phyloP scores from a whole-genome alignment of 2,888 invertebrate genomes.

The Phaonia tiefii region DNA sequence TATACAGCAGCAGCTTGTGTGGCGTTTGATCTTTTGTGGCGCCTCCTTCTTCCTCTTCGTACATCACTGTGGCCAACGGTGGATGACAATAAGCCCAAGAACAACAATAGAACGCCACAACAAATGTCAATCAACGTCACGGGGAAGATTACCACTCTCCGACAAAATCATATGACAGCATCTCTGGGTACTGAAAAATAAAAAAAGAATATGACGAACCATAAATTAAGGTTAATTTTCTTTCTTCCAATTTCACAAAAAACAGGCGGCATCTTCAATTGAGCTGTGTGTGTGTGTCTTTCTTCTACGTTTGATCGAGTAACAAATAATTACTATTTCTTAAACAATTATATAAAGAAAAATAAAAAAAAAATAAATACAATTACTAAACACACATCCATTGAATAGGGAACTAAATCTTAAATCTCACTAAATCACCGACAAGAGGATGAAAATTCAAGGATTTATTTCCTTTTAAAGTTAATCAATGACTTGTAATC shows the following conservation, averaged over 20 bases:
- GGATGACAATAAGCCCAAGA: constrained; percentile 21
- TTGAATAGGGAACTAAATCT: background rate
- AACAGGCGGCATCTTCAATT: constrained; percentile 41
- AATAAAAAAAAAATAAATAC: constrained; percentile 30
- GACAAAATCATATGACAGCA: constrained; percentile 50
- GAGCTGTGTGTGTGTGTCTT: too few relatives aligned
- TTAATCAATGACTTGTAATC: constrained; percentile 62
- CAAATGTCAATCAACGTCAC: constrained; percentile 66
- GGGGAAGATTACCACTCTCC: constrained; percentile 9
- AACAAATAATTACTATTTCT: constrained; percentile 23
- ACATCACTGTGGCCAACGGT: background rate
- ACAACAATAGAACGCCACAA: constrained; percentile 48
- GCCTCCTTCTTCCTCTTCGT: constrained; percentile 18
- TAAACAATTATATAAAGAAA: background rate
- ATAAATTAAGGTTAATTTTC: constrained; percentile 64
- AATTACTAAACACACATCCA: constrained; percentile 41
- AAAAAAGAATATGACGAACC: constrained; percentile 31
- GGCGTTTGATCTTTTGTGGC: constrained; percentile 36
- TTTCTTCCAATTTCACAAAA: constrained; percentile 6
- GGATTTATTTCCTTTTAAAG: constrained; percentile 62
- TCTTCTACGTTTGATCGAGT: too few relatives aligned
- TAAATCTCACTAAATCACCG: constrained; percentile 5
- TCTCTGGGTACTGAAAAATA: constrained; percentile 35
- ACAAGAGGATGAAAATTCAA: background rate
- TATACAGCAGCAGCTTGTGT: background rate